Percentiles rank a stretch among this genome's conserved stretches.
phyloP scores from a whole-genome alignment of 2,113 vertebrate species.

The Campylomormyrus tamandua region DNA sequence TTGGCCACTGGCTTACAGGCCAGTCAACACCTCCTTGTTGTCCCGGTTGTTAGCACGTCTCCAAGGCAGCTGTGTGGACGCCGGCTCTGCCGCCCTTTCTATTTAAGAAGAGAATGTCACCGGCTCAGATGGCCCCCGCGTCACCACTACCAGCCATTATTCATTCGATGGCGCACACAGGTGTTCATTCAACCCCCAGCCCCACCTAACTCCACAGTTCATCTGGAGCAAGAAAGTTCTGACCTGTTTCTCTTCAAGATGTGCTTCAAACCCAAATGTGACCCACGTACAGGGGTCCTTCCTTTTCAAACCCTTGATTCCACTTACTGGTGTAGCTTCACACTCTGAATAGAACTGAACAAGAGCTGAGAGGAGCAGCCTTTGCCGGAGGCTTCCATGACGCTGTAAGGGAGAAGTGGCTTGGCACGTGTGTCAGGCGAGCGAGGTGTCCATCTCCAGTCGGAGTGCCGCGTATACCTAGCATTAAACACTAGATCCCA shows the following conservation, averaged over 20 bases:
- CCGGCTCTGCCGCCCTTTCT: constrained; percentile 42
- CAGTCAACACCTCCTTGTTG: constrained; percentile 61
- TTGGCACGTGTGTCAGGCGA: constrained; percentile 25
- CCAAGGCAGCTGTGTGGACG: constrained; percentile 50
- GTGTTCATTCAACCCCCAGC: constrained; percentile 45
- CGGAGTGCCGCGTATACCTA: not conserved
- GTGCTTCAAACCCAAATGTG: constrained; percentile 54
- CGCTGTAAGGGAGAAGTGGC: constrained; percentile 36
- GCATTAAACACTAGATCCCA: constrained; percentile 10
- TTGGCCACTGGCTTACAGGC: constrained; percentile 39
- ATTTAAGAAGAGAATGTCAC: constrained; percentile 58
- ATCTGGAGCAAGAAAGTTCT: constrained; percentile 41
- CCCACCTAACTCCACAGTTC: constrained; percentile 21
- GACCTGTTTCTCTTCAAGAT: constrained; percentile 51
- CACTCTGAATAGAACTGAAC: constrained; percentile 36
- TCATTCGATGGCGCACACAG: constrained; percentile 46
- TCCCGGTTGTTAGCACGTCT: constrained; percentile 59
- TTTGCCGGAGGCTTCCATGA: constrained; percentile 32
- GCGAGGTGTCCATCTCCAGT: not conserved
- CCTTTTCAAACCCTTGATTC: constrained; percentile 46
- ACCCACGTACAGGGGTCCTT: constrained; percentile 46
- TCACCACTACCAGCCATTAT: constrained; percentile 52
- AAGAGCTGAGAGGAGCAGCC: constrained; percentile 26
- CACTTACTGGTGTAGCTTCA: constrained; percentile 38
- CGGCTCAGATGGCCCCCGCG: constrained; percentile 49